Evolutionary conservation across 2,888 invertebrate genomes (phyloP), one percentile per base, ranked within the genome.

Genomic region (Abrostola triplasia): DNA sequence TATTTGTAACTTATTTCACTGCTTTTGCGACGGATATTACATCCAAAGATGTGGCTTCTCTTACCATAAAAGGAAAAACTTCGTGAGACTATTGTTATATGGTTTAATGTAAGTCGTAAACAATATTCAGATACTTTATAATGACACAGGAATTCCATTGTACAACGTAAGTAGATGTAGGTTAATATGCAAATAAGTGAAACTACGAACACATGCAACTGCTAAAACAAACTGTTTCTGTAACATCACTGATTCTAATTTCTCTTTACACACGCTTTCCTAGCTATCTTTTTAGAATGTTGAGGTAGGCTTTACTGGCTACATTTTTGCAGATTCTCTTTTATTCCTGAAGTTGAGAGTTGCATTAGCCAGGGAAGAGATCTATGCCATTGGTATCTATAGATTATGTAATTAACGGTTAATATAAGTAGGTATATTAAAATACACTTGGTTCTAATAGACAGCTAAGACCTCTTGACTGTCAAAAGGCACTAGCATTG

Each of bases 111-210:
- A 59, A 42, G 44, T 57, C 36, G 56, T 77, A 64, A 65, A 60
- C 52, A 56, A 63, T 63, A 66, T 77, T 49, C 49, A 36, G 58
- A 58, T 65, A 63, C 52, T 60, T 52, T 58, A 70, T 60, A 48
- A 54, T 58, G 61, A 62, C 70, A 53, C 54, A 59, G 65, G 76
- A 71, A 59, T 57, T 64, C 65, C 35, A 71, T 71, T 70, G 76
- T 75, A 64, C 53, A 11, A 13, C 37, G 48, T 57, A 57, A 59
- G 70, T 63, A 63, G 66, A 75, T 75, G 74, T 77, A 51, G 74
- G 78, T 61, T 75, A 78, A 60, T 63, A 77, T 77, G 78, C 66
- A 66, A 70, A 75, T 71, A 66, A 59, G 78, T 64, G 56, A 75
- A 75, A 71, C 76, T 64, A 52, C 35, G 40, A 71, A 75, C 59